Evolutionary conservation across 2,113 vertebrate species (phyloP), one percentile per base, ranked within the genome.

Genomic region (Oreocharis arfaki): DNA sequence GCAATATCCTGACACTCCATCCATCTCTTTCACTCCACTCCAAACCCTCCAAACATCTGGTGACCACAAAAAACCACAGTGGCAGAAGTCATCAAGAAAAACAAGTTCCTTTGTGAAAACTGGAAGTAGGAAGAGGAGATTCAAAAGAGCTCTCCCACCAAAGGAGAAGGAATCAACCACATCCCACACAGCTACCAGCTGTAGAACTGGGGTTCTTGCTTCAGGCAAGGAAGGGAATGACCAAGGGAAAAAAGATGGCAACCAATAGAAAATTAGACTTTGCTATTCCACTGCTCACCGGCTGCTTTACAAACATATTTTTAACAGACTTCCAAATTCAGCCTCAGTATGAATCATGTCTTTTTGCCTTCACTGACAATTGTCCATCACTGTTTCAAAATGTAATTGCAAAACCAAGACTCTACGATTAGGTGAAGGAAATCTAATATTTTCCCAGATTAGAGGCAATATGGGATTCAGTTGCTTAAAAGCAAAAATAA

Each of bases 401-500:
- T 30, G 53, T 28, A 93, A 89, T n/a, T 88, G 80, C 89, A 84
- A 86, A 94, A 70, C 7, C 69, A 91, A 83, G 64, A 47, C 60
- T 69, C 37, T 41, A 67, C 0, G 7, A 90, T 85, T 82, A 90
- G 53, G 69, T 79, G 52, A 81, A 68, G 70, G 33, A 97, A 94
- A 94, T 93, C 52, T 93, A 96, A 64, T 94, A 84, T 86, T 74
- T 94, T 92, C 41, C 49, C 82, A 88, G 68, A 80, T 94, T 83
- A 90, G 73, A 92, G 75, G 84, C 84, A 93, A 80, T 50, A 74
- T 70, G 67, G 57, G 52, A 90, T 96, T 95, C 61, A 67, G 65
- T 22, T 77, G 30, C 79, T 92, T 76, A 63, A 80, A 88, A 91
- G 79, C 78, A 84, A 84, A 82, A 93, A 83, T 59, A 74, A 61